Conservation (phyloP, 2,113 vertebrate genomes). For the Oxyruncus cristatus region DNA sequence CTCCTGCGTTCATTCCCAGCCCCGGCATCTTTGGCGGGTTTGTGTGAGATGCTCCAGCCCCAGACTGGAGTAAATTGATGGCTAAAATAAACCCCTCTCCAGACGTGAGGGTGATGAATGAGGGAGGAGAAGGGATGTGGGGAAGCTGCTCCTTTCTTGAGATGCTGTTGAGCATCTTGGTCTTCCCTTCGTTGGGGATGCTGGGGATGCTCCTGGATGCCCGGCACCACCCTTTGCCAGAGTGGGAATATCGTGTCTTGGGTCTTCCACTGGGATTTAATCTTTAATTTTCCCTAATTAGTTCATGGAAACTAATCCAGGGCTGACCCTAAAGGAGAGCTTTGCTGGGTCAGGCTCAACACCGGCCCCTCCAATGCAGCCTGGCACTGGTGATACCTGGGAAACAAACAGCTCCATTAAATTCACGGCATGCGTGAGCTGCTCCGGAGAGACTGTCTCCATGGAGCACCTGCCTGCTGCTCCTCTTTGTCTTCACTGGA, state of each 20-base stretch:
- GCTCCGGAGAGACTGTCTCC: background rate
- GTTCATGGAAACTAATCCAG: background rate
- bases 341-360: background rate
- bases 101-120: conserved; percentile 61
- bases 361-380: background rate
- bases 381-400: background rate
- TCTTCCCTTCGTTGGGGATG: rapidly evolving
- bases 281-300: background rate
- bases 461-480: conserved; percentile 28
- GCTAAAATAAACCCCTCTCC: conserved; percentile 67
- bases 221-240: rapidly evolving
- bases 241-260: rapidly evolving
- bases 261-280: background rate
- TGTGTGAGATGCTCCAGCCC: conserved; percentile 43
- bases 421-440: background rate
- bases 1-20: conserved; percentile 43
- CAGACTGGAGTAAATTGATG: conserved; percentile 70
- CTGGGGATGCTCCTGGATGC: background rate
- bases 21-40: background rate
- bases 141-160: conserved; percentile 14
- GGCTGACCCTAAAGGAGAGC: background rate
- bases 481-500: background rate
- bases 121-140: conserved; percentile 27
- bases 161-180: background rate
- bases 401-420: conserved; percentile 25